Evolutionary conservation across 2,888 invertebrate species (phyloP), one percentile per base, ranked within the genome.

Genomic region (Andrena bucephala): DNA sequence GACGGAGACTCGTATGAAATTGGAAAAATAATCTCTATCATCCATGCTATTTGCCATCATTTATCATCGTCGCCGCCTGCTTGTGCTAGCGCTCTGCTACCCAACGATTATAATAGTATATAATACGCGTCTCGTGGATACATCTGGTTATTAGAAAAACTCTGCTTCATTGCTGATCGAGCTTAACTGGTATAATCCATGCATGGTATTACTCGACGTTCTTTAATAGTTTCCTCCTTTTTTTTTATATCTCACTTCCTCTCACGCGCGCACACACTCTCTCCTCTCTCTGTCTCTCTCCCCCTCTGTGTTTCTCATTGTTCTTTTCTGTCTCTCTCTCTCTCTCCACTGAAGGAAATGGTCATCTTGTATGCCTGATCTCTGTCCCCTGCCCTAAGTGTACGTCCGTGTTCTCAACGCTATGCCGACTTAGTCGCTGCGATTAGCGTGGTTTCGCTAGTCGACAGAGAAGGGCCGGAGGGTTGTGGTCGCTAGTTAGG

Each of bases 401-500:
- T 86, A 74, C 75, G 76, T 85, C 85, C 78, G 78, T 81, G 83
- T 77, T 81, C 71, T 62, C 81, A 81, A 80, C 65, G 24, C 33
- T 81, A 81, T 69, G 82, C 63, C 83, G 77, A 87, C 77, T 81
- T 78, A 80, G 83, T 84, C 74, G 84, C 78, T 80, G 87, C 76
- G 73, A 78, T 85, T 87, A 84, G 78, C 69, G 80, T 66, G 48
- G 83, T 83, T 88, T 85, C 85, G 89, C 90, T 83, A 84, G 73
- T 69, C 84, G 78, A 83, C 84, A 89, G 87, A 88, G 90, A 83
- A 89, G 90, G 88, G 87, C 89, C 89, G 89, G 88, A 86, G 91
- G 87, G 86, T 83, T 90, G 88, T 88, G 90, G 87, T 91, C 85
- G 91, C 91, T 93, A 93, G 93, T 93, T 93, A 92, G 93, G 92